Conservation (phyloP, 1,140 invertebrate species). For the Anadara kagoshimensis region DNA sequence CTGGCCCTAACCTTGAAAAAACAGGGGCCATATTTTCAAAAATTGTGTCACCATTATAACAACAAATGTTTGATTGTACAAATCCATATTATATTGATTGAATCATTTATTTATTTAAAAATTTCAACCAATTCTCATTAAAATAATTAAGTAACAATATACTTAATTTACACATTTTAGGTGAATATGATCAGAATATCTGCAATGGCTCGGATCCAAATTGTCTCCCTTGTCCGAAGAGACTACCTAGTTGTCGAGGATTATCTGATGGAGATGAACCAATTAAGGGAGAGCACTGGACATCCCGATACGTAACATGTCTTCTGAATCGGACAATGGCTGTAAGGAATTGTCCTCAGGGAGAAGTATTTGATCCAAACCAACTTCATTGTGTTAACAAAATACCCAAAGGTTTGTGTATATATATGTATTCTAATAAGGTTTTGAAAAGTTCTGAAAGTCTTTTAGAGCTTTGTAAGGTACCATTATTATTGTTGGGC, state of each 20-base stretch:
- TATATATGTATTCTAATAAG: neutral
- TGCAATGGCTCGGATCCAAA: conserved; percentile 12
- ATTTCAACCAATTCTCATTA: neutral
- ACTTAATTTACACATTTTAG: neutral
- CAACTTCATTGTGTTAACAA: conserved; percentile 31
- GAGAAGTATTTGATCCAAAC: conserved; percentile 27
- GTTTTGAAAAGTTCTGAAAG: neutral
- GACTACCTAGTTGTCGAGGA: conserved; percentile 25
- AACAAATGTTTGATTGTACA: no score
- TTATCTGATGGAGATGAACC: conserved; percentile 28
- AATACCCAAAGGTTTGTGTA: conserved; percentile 24
- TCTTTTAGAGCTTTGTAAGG: no score
- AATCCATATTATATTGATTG: no score
- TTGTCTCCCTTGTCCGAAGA: conserved; percentile 23
- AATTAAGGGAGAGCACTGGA: conserved; percentile 19
- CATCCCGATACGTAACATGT: conserved; percentile 29
- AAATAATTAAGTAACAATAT: no score
- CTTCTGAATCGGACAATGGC: conserved; percentile 31
- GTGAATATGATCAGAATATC: conserved; percentile 34
- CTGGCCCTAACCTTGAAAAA: no score
- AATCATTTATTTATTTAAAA: no score
- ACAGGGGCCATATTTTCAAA: no score
- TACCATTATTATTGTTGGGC: no score
- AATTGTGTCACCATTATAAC: no score
- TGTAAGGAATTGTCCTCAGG: conserved; percentile 24